phyloP scores from a whole-genome alignment of 1,140 invertebrate genomes.

The Philopotamus ludificatus region DNA sequence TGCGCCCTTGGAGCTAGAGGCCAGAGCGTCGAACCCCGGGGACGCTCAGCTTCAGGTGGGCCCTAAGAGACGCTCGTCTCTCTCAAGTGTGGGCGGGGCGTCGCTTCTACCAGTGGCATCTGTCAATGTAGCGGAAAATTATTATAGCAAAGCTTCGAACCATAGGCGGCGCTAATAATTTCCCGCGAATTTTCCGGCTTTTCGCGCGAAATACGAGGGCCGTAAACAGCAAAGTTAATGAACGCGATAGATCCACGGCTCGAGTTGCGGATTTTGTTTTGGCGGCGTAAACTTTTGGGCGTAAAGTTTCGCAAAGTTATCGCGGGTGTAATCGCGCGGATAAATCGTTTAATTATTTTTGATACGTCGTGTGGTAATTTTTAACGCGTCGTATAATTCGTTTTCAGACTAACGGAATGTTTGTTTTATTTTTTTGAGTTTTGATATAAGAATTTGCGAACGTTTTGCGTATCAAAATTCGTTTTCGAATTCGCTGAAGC shows the following conservation, averaged over 20 bases:
- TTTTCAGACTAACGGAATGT: too few relatives aligned
- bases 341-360: too few relatives aligned
- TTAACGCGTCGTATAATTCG: too few relatives aligned
- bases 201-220: background rate
- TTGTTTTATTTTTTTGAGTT: too few relatives aligned
- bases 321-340: too few relatives aligned
- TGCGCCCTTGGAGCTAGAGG: slow-evolving; percentile 21
- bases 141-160: slow-evolving; percentile 27
- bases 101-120: slow-evolving; percentile 20
- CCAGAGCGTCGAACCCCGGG: slow-evolving; percentile 12
- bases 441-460: too few relatives aligned
- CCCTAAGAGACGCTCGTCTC: slow-evolving; percentile 34
- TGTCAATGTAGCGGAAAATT: slow-evolving; percentile 2
- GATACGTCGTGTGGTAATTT: too few relatives aligned
- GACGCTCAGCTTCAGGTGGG: slow-evolving; percentile 37
- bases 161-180: slow-evolving; percentile 22
- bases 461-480: too few relatives aligned
- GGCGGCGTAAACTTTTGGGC: too few relatives aligned
- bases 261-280: background rate
- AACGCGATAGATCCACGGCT: slow-evolving; percentile 5
- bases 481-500: too few relatives aligned
- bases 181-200: background rate
- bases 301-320: too few relatives aligned
- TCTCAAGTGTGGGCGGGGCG: slow-evolving; percentile 36
- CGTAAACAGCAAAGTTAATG: slow-evolving; percentile 7